A percentile compares a stretch with the other conserved stretches of the same genome.
phyloP scores from a whole-genome alignment of 1,140 invertebrate genomes.

The Drosophila yakuba region DNA sequence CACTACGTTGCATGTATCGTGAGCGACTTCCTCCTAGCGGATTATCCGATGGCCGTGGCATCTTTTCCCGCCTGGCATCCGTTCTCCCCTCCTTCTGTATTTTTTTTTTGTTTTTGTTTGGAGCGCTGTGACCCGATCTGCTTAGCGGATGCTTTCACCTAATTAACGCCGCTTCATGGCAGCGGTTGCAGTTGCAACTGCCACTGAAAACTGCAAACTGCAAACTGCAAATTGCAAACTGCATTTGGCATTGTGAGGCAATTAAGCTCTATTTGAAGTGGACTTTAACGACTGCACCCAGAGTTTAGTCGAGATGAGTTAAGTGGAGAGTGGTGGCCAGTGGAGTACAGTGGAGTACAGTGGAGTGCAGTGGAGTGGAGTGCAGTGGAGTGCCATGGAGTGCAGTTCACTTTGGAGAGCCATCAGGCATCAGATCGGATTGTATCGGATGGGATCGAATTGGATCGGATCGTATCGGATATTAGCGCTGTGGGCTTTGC shows the following conservation, averaged over 20 bases:
- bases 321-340: neutral
- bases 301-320: conserved; percentile 12
- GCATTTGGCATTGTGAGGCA: conserved; percentile 70
- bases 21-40: neutral
- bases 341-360: neutral
- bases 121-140: conserved; percentile 35
- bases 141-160: conserved; percentile 69
- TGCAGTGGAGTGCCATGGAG: neutral
- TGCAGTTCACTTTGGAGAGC: conserved; percentile 20
- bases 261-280: conserved; percentile 68
- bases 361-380: neutral
- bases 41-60: conserved; percentile 4
- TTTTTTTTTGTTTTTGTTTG: conserved; percentile 1
- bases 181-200: conserved; percentile 23
- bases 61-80: conserved; percentile 8
- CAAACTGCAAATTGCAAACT: conserved; percentile 42
- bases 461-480: conserved; percentile 46
- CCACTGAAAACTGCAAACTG: neutral
- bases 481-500: conserved; percentile 77
- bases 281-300: conserved; percentile 50
- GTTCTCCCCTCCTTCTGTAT: conserved; percentile 2
- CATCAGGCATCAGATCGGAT: conserved; percentile 26
- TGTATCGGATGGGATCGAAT: conserved; percentile 17
- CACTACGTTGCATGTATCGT: neutral
- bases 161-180: conserved; percentile 70